Percentiles rank a stretch among this genome's conserved stretches.
phyloP scores from a whole-genome alignment of 2,888 invertebrate species.

The Notodonta ziczac region DNA sequence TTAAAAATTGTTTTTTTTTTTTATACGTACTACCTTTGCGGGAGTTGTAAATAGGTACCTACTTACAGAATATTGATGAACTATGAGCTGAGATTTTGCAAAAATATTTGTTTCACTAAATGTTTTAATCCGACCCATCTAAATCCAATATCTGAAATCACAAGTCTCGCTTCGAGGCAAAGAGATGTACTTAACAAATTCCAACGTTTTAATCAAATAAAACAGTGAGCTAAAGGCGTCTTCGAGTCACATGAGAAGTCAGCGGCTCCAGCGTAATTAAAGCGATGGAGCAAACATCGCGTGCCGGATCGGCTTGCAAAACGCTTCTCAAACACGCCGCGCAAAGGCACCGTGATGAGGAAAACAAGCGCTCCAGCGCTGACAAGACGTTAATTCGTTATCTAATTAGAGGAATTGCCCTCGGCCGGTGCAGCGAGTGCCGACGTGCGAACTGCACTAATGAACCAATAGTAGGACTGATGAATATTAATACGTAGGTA shows the following conservation, averaged over 20 bases:
- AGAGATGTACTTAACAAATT: not conserved
- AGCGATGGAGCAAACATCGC: conserved; percentile 43
- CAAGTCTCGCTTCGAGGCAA: not conserved
- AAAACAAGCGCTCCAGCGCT: conserved; percentile 59
- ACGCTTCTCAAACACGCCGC: conserved; percentile 58
- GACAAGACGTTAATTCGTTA: conserved; percentile 78
- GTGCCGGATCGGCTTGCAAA: conserved; percentile 55
- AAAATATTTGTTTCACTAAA: too few relatives aligned
- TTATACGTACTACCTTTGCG: not conserved
- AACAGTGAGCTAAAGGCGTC: conserved; percentile 13
- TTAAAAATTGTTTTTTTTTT: conserved; percentile 9
- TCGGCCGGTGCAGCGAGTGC: conserved; percentile 35
- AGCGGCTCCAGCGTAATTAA: conserved; percentile 44
- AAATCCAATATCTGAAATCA: too few relatives aligned
- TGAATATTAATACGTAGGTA: conserved; percentile 34
- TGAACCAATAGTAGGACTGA: conserved; percentile 49
- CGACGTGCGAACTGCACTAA: conserved; percentile 52
- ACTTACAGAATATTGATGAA: too few relatives aligned
- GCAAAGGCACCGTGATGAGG: conserved; percentile 63
- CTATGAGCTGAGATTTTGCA: too few relatives aligned
- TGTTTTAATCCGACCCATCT: too few relatives aligned
- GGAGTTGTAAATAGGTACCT: too few relatives aligned
- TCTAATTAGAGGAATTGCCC: conserved; percentile 69
- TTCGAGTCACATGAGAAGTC: conserved; percentile 17
- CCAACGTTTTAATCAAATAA: conserved; percentile 1